phyloP scores from a whole-genome alignment of 1,140 invertebrate genomes.

The Stegodyphus mimosarum region DNA sequence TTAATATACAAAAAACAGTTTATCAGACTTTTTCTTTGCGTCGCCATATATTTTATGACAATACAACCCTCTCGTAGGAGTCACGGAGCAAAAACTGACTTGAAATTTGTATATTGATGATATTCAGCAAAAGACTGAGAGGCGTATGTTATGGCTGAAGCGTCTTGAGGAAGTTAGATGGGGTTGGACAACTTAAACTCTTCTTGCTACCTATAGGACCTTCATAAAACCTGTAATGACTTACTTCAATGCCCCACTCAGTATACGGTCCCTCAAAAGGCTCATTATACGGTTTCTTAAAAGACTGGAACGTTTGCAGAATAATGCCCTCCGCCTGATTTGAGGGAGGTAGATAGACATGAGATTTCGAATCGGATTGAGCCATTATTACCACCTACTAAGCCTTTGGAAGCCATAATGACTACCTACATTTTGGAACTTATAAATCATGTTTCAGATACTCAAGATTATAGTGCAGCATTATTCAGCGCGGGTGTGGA shows the following conservation, averaged over 20 bases:
- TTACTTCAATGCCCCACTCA: not conserved
- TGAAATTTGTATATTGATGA: slow-evolving; percentile 18
- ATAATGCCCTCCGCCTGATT: not conserved
- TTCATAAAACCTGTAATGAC: slow-evolving; percentile 16
- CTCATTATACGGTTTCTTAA: too few species aligned
- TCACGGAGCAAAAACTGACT: not conserved
- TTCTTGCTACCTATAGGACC: slow-evolving; percentile 16
- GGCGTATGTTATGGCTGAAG: not conserved
- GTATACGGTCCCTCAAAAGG: not conserved
- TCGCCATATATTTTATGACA: not conserved
- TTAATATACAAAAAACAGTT: slow-evolving; percentile 12
- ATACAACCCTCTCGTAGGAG: not conserved
- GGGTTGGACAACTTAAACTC: not conserved
- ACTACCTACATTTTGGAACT: not conserved
- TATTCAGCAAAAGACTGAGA: not conserved
- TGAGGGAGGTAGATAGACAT: not conserved
- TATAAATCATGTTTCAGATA: not conserved
- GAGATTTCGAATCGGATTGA: not conserved
- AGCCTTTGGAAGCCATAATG: not conserved
- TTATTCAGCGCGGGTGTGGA: not conserved
- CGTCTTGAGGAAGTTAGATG: not conserved
- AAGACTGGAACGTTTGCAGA: not conserved
- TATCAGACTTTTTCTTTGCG: slow-evolving; percentile 14
- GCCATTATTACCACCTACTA: not conserved
- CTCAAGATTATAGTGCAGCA: not conserved